A percentile compares a stretch with the other conserved stretches of the same genome.
Conservation (phyloP, 30 jellyfish, hydroid and myxozoan species). For the Sanderia malayensis region DNA sequence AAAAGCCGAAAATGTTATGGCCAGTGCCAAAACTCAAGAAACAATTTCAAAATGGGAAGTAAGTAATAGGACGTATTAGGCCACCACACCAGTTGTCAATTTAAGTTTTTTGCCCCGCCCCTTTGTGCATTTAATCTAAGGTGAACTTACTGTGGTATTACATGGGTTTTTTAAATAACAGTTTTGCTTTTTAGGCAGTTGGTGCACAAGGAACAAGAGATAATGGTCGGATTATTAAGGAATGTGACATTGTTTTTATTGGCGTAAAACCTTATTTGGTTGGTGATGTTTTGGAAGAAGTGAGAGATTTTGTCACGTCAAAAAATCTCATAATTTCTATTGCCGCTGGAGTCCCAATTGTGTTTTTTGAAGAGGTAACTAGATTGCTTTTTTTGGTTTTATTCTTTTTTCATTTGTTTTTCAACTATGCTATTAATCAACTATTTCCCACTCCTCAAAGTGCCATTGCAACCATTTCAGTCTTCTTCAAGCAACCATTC, state of each 20-base stretch:
- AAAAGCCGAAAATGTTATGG: slow-evolving; percentile 59
- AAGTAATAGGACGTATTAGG: too few species aligned
- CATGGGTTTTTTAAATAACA: too few species aligned
- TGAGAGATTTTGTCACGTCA: slow-evolving; percentile 38
- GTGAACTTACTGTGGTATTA: neutral
- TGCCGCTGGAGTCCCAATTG: slow-evolving; percentile 94
- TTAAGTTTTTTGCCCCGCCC: too few species aligned
- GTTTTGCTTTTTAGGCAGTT: slow-evolving; percentile 63
- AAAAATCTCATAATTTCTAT: slow-evolving; percentile 78
- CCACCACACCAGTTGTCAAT: too few species aligned
- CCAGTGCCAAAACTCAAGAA: slow-evolving; percentile 90
- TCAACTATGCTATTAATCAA: too few species aligned
- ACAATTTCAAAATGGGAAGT: slow-evolving; percentile 83
- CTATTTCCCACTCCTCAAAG: too few species aligned
- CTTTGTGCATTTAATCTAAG: too few species aligned
- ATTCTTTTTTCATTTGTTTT: too few species aligned
- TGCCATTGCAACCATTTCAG: too few species aligned
- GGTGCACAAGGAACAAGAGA: slow-evolving; percentile 83
- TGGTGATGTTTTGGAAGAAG: slow-evolving; percentile 62
- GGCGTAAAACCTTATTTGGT: slow-evolving; percentile 88
- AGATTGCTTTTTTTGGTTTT: too few species aligned
- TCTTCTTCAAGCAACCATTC: too few species aligned
- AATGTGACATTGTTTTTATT: slow-evolving; percentile 68
- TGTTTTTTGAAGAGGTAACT: slow-evolving; percentile 78
- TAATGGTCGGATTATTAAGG: slow-evolving; percentile 71